Evolutionary conservation across 2,797 vertebrate genomes (phyloP).

Genomic region (Labroides dimidiatus): DNA sequence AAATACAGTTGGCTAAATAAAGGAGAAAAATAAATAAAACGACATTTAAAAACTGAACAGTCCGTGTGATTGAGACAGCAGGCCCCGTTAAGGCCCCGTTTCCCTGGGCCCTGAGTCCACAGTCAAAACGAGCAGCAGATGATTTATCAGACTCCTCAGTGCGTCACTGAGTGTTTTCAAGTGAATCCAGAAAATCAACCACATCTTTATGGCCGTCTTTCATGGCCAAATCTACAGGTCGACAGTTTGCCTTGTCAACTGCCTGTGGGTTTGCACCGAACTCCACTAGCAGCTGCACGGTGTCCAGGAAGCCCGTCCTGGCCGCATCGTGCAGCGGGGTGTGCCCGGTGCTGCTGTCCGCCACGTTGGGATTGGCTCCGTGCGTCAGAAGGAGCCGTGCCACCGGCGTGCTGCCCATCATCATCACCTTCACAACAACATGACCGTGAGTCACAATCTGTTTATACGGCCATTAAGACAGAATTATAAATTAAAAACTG

Average conservation of each 20-base stretch:
- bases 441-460: neutral
- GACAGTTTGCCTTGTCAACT: constrained; percentile 52
- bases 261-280: constrained; percentile 63
- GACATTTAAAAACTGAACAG: constrained; percentile 4
- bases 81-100: constrained; percentile 43
- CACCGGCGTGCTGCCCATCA: constrained; percentile 82
- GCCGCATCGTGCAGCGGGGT: constrained; percentile 86
- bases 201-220: constrained; percentile 56
- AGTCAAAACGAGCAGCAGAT: constrained; percentile 4
- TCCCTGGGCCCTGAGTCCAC: neutral
- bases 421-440: constrained; percentile 79
- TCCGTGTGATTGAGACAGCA: neutral
- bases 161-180: constrained; percentile 16
- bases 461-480: neutral
- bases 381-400: constrained; percentile 67
- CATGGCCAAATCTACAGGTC: constrained; percentile 77
- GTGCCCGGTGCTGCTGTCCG: constrained; percentile 68
- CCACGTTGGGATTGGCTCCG: constrained; percentile 78
- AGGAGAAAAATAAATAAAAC: constrained; percentile 43
- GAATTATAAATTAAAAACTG: too few relatives aligned
- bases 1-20: neutral
- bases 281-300: constrained; percentile 68
- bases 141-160: neutral
- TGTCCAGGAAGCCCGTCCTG: constrained; percentile 78
- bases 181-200: constrained; percentile 63